Evolutionary conservation across 2,888 invertebrate genomes (phyloP), one percentile per base, ranked within the genome.

Genomic region (Ochropleura leucogaster): DNA sequence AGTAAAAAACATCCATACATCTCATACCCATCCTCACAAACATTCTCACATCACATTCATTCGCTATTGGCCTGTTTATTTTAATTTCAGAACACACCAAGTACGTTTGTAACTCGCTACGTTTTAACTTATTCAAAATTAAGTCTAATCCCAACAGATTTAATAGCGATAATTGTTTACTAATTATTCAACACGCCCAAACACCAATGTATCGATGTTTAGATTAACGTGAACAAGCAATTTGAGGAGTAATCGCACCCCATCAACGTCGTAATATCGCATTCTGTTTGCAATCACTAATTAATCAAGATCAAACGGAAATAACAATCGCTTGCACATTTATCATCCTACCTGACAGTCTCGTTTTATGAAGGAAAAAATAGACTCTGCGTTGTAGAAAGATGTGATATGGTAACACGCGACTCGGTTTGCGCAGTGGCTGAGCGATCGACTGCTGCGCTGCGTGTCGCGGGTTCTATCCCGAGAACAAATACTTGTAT

Each of bases 231-330:
- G 72, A 80, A 73, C 82, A 79, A 80, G 82, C 68, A 82, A 86
- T 88, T 85, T 85, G 86, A 82, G 89, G 89, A 88, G 89, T 93
- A 93, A 93, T 93, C 91, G 90, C 90, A 77, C 81, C 81, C 87
- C 88, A 88, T 86, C 88, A 89, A 83, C 84, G 88, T 46, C 10
- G 91, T 93, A 91, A 94, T 95, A 93, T 93, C 92, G 90, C 90
- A 95, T 95, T 95, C 95, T 92, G 94, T 95, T 95, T 95, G 93
- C 91, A 84, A 93, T 93, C 90, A 87, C 92, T 94, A 94, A 95
- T 95, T 95, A 95, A 94, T 95, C 95, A 95, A 93, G 93, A 94
- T 94, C 93, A 94, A 94, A 94, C 92, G 84, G 92, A 90, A 92
- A 92, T 89, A 92, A 94, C 92, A 93, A 93, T 92, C 89, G 90